phyloP scores from a whole-genome alignment of 2,888 invertebrate species.

The Scaptomyza reducta region DNA sequence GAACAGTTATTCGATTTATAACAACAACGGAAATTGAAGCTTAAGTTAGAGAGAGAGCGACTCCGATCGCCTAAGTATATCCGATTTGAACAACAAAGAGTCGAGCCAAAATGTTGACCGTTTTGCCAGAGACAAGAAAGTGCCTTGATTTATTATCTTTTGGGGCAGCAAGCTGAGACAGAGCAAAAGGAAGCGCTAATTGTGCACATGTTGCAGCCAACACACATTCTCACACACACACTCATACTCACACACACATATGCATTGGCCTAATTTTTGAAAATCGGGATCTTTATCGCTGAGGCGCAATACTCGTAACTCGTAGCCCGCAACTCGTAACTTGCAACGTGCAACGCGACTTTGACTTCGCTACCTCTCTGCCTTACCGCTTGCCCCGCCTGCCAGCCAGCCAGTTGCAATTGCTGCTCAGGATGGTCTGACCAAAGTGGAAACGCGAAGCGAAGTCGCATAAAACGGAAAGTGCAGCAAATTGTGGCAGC shows the following conservation, averaged over 20 bases:
- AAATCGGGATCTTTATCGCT: constrained; percentile 77
- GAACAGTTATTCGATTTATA: constrained; percentile 18
- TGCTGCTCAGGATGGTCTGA: constrained; percentile 45
- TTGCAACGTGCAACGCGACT: constrained; percentile 29
- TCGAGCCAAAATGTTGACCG: constrained; percentile 21
- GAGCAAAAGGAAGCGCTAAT: constrained; percentile 70
- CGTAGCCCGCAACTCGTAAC: constrained; percentile 43
- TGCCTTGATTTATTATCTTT: constrained; percentile 51
- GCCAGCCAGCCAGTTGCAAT: constrained; percentile 21
- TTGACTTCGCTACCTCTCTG: constrained; percentile 1
- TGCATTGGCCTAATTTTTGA: constrained; percentile 71
- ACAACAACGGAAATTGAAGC: constrained; percentile 38
- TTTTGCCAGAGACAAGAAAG: constrained; percentile 32
- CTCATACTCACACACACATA: constrained; percentile 23
- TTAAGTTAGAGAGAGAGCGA: neutral
- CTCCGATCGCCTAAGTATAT: neutral
- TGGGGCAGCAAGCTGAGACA: constrained; percentile 18
- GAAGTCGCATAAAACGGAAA: constrained; percentile 78
- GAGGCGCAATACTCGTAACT: constrained; percentile 68
- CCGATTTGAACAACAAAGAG: constrained; percentile 34
- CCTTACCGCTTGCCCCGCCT: neutral
- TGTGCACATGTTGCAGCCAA: constrained; percentile 70
- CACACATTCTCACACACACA: constrained; percentile 33
- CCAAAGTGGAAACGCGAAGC: constrained; percentile 47
- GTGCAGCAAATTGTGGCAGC: constrained; percentile 81